Evolutionary conservation across 2,797 vertebrate species (phyloP), one percentile per base, ranked within the genome.

Genomic region (Bovichtus diacanthus): DNA sequence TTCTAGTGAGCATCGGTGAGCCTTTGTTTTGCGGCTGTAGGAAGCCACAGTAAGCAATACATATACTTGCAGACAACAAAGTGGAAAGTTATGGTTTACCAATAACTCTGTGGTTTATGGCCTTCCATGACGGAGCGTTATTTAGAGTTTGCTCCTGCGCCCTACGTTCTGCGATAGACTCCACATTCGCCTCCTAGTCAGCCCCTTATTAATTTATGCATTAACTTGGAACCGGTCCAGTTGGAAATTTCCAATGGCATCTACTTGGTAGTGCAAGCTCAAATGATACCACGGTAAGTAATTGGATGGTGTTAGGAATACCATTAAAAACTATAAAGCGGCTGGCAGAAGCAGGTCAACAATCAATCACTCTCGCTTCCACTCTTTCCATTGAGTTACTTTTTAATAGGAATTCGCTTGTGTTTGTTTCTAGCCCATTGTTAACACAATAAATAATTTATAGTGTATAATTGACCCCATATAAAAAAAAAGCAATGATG

Each of bases 181-280:
- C 60, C 72, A 81, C 81, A 31, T 58, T 62, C 62, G 68, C 56
- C 23, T 74, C 68, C 47, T 76, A 66, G 41, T 68, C 78, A 74
- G 78, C 54, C 47, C 18, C 70, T 49, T 86, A 88, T 89, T 94
- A 90, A 95, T 94, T 92, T 93, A 94, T 94, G 89, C 91, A 94
- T 94, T 93, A 89, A 89, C 70, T 93, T 95, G 94, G 94, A 94
- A 63, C 64, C 51, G 74, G 68, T 93, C 93, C 94, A 93, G 89
- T 78, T 80, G 4, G 60, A 87, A 86, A 88, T 87, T 85, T 93
- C 85, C 80, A 86, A 49, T 82, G 74, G 82, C 87, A 82, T 82
- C 75, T 54, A 70, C 62, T 88, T 74, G 18, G 85, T 46, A 44
- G 82, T 79, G 78, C 71, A 56, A 74, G 81, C 90, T 84, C 81